Percentiles rank a stretch among this genome's conserved stretches.
These are phyloP conservation scores for Calcarius lapponicus DNA, from an alignment of 2,797 vertebrate genomes.

Conservation along the genomic window DNA sequence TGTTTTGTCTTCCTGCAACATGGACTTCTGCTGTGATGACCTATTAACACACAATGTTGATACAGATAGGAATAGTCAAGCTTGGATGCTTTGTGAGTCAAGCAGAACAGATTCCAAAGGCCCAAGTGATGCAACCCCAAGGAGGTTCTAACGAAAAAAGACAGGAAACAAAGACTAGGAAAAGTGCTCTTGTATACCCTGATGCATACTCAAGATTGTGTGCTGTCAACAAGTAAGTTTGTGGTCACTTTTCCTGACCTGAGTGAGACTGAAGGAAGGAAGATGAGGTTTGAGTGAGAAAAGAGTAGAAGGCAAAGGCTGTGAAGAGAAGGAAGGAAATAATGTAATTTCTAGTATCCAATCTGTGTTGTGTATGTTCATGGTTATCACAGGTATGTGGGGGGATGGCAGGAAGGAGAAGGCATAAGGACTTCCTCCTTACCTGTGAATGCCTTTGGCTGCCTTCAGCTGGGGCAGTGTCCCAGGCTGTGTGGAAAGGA, in stretches of 20 bases:
- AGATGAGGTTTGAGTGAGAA: background rate
- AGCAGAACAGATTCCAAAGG: background rate
- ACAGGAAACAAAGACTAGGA: background rate
- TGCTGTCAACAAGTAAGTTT: background rate
- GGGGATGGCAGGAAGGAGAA: background rate
- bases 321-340: background rate
- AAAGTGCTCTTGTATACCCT: background rate
- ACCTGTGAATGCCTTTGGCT: background rate
- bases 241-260: background rate
- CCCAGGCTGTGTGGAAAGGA: fast-evolving
- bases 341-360: background rate
- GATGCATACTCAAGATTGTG: background rate
- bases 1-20: background rate
- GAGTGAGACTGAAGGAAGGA: background rate
- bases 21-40: background rate
- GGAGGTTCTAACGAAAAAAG: background rate
- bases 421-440: background rate
- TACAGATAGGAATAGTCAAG: background rate
- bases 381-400: background rate
- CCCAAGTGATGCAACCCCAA: background rate
- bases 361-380: background rate
- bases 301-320: background rate
- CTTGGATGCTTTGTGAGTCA: background rate
- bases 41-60: background rate
- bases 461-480: background rate